phyloP scores from a whole-genome alignment of 2,888 invertebrate genomes.

The Hyalella azteca region DNA sequence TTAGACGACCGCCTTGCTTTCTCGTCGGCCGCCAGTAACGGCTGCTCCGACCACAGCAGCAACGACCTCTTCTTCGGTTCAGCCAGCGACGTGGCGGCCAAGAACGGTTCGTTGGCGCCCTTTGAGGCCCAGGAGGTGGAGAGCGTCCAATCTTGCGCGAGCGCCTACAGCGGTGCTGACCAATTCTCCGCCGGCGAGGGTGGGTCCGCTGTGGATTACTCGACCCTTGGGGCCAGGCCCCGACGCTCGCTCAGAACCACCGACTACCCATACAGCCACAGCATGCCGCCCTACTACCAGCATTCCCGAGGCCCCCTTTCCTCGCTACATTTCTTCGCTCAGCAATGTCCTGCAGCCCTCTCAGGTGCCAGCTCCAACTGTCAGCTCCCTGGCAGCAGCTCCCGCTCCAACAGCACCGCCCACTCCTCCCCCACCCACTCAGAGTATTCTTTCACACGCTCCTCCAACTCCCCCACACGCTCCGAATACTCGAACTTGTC shows the following conservation, averaged over 20 bases:
- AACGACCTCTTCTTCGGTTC: constrained; percentile 21
- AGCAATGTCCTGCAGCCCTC: constrained; percentile 7
- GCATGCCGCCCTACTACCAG: constrained; percentile 24
- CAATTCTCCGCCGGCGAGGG: not conserved
- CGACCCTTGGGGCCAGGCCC: not conserved
- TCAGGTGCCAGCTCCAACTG: constrained; percentile 8
- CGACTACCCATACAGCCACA: constrained; percentile 24
- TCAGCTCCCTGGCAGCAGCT: constrained; percentile 27
- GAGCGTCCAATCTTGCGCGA: not conserved
- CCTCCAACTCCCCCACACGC: not conserved
- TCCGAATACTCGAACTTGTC: constrained; percentile 22
- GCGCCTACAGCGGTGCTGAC: constrained; percentile 28
- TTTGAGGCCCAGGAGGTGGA: constrained; percentile 19
- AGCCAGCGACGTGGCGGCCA: constrained; percentile 14
- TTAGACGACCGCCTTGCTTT: constrained; percentile 16
- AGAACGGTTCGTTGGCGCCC: constrained; percentile 10
- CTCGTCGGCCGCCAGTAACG: constrained; percentile 23
- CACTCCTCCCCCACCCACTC: constrained; percentile 26
- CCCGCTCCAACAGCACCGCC: not conserved
- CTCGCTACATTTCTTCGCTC: not conserved
- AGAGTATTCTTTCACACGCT: constrained; percentile 15
- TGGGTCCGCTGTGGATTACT: not conserved
- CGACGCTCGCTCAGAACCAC: not conserved
- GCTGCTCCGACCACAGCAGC: constrained; percentile 20
- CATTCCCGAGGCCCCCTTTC: constrained; percentile 6